Evolutionary conservation across 2,888 invertebrate species (phyloP), one percentile per base, ranked within the genome.

Genomic region (Rutpela maculata): DNA sequence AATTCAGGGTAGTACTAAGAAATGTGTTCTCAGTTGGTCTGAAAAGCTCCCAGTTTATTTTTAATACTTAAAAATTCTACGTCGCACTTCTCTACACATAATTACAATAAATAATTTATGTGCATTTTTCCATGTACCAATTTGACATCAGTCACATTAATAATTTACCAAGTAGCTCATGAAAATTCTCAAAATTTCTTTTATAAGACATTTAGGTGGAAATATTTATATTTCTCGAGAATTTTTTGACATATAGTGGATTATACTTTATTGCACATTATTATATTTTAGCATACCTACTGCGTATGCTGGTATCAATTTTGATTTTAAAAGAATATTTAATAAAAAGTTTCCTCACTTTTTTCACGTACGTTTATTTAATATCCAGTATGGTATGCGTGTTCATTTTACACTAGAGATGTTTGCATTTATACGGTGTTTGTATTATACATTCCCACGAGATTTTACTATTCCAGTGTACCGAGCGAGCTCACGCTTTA

Each of bases 351-450:
- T 62, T n/a, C 35, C 35, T 7, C 6, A 31, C 62, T 69, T 69
- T 69, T 69, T 56, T 18, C 57, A 17, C 18, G 19, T 59, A n/a
- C 57, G 69, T 69, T 60, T 70, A 60, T 70, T 60, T 60, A 70
- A 70, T 60, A 65, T 70, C 18, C 65, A 65, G 35, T 50, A 65
- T 38, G 75, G 43, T 65, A 70, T 70, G 68, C 70, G 70, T 65
- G 65, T 70, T 70, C 75, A 75, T 75, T 75, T 75, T 70, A 70
- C 56, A 65, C 50, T 26, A 59, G 65, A 57, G 43, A 75, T 75
- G 55, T 70, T 75, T 75, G 15, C 70, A 65, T 75, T 65, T 65
- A 70, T 60, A 60, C 43, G 35, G 60, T 31, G 57, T 38, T 60
- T 60, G 70, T 60, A 70, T 59, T 60, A 60, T 60, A 43, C 60